Evolutionary conservation across 1,140 invertebrate genomes (phyloP).

Genomic region (Pseudomyrmex pallidus): DNA sequence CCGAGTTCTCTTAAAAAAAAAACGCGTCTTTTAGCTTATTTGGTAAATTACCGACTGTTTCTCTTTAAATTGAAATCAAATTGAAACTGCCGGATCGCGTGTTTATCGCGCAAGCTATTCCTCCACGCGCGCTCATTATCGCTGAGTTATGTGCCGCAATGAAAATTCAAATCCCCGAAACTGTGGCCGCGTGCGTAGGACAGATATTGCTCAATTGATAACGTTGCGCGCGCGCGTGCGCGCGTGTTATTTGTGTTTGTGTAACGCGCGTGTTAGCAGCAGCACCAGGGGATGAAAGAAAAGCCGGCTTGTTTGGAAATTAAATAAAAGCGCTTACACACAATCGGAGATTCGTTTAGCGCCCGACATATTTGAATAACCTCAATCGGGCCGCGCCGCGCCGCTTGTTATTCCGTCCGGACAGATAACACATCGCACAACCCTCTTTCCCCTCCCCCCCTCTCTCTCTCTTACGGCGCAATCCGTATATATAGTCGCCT

Average conservation of each 20-base stretch:
- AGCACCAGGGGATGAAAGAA: background rate
- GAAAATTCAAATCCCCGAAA: slow-evolving; percentile 39
- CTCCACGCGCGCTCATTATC: background rate
- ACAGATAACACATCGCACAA: slow-evolving; percentile 17
- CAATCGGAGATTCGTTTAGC: slow-evolving; percentile 18
- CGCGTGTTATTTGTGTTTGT: background rate
- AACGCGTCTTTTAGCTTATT: background rate
- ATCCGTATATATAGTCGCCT: background rate
- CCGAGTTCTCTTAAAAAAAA: too few species aligned
- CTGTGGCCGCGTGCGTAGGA: slow-evolving; percentile 26
- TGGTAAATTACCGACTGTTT: too few species aligned
- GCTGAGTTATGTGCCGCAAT: slow-evolving; percentile 7
- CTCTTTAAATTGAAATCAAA: background rate
- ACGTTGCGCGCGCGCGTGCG: background rate
- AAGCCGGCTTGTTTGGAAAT: slow-evolving; percentile 24
- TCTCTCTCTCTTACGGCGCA: background rate
- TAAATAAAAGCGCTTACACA: slow-evolving; percentile 26
- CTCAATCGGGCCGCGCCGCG: background rate
- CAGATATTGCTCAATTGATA: slow-evolving; percentile 30
- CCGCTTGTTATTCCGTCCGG: background rate
- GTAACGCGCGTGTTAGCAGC: background rate
- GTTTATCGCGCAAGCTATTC: background rate
- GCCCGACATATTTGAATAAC: slow-evolving; percentile 37
- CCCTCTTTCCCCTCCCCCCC: too few species aligned
- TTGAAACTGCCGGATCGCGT: background rate